These are phyloP conservation scores for Campoplex nolae DNA, from an alignment of 2,888 invertebrate genomes.

Conservation along the genomic window DNA sequence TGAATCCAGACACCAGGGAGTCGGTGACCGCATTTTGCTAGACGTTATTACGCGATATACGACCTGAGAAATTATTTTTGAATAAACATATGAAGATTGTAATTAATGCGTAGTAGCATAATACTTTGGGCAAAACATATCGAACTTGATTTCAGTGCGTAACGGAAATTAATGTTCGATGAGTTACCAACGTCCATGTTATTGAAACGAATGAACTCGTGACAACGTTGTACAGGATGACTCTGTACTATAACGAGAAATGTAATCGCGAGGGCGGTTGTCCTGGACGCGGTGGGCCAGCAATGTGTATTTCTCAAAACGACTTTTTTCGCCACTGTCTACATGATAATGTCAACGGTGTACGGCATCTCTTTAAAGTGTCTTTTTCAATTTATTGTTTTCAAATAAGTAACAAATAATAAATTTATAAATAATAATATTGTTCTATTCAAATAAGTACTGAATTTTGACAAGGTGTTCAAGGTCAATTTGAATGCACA, in stretches of 20 bases:
- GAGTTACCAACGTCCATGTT: not conserved
- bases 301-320: not conserved
- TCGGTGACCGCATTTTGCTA: constrained; percentile 16
- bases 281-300: not conserved
- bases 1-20: not conserved
- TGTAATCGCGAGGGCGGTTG: not conserved
- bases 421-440: no score
- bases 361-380: not conserved
- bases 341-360: not conserved
- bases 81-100: not conserved
- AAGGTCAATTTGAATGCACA: no score
- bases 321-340: not conserved
- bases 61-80: not conserved
- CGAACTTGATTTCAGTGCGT: not conserved
- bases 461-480: no score
- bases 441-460: no score
- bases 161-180: not conserved
- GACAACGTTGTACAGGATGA: not conserved
- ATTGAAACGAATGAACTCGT: not conserved
- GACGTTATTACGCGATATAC: not conserved
- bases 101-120: not conserved
- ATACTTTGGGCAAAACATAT: not conserved
- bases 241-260: not conserved
- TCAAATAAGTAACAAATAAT: no score
- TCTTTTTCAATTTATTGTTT: not conserved